Base-by-base conservation (phyloP, 2,888 invertebrate genomes). In the Apoderus coryli region DNA sequence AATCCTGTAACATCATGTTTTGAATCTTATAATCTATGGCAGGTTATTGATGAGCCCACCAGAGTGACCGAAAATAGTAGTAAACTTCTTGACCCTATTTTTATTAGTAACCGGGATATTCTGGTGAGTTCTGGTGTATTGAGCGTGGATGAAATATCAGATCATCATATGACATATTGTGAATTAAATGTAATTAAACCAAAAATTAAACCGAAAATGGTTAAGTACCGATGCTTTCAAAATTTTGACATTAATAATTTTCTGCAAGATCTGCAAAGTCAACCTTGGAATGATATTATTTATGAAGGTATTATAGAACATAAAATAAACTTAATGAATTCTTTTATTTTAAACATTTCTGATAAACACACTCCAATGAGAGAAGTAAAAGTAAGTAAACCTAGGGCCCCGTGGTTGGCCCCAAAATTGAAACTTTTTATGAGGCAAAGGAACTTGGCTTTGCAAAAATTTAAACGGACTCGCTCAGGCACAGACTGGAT, bases 81-180 rank as follows among this genome's bases (percentile, higher is more conserved):
- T 25, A 33, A 30, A 5, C 23, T 31, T 19, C 12, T 36, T 9
- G 36, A 33, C 19, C 28, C 31, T 16, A 33, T 36, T 25, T 33
- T 36, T 14, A 15, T 36, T 27, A 25, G 28, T 10, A 16, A 36
- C n/a, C 25, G 10, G 16, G 19, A 32, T 15, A 10, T 32, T 3
- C 16, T 25, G n/a, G 10, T 14, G 11, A 22, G 22, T 16, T 19
- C 13, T 25, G 27, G 35, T 11, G 29, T 16, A 7, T 7, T 29
- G 13, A 10, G 24, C 13, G 16, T 29, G 10, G 28, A 25, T 10
- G 32, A 13, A 10, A 32, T 32, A 13, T 35, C 31, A 4, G 27
- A 31, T 14, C 30, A 29, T n/a, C 10, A 10, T 10, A 5, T 24
- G 3, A 26, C 16, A 9, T 31, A 27, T 27, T 22, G 25, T 6